Conservation (phyloP, 64 coral and sea anemone species). For the Montipora sp. region DNA sequence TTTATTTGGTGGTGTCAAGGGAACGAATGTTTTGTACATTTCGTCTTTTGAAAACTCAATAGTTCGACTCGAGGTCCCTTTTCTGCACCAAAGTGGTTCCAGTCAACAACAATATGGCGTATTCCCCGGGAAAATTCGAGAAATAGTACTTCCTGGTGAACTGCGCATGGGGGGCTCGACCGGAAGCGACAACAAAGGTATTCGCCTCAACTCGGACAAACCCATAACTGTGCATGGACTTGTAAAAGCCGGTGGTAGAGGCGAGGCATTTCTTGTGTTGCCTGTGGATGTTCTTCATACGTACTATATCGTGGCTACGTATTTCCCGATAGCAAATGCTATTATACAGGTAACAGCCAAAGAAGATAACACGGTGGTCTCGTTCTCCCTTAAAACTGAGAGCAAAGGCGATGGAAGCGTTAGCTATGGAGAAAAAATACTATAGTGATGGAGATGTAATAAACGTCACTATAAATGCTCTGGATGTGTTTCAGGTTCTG, state of each 20-base stretch:
- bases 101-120: not conserved
- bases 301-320: constrained; percentile 60
- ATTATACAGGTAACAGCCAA: constrained; percentile 50
- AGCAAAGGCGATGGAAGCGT: not conserved
- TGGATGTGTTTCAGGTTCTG: constrained; percentile 64
- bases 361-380: constrained; percentile 39
- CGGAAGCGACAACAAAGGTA: constrained; percentile 57
- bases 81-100: not conserved
- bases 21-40: constrained; percentile 40
- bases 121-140: not conserved
- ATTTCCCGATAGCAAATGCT: not conserved
- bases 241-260: not conserved
- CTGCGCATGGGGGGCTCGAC: constrained; percentile 7
- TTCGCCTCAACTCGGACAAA: constrained; percentile 20
- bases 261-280: constrained; percentile 66
- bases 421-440: not conserved
- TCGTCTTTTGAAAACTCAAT: not conserved
- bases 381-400: constrained; percentile 13
- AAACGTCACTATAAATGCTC: constrained; percentile 19
- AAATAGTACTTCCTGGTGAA: constrained; percentile 2
- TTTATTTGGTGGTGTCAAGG: accelerated
- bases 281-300: constrained; percentile 40
- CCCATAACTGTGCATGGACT: constrained; percentile 56
- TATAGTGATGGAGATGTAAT: constrained; percentile 44
- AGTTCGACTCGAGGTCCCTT: constrained; percentile 17